Evolutionary conservation across 2,888 invertebrate species (phyloP).

Genomic region (Machimus atricapillus): DNA sequence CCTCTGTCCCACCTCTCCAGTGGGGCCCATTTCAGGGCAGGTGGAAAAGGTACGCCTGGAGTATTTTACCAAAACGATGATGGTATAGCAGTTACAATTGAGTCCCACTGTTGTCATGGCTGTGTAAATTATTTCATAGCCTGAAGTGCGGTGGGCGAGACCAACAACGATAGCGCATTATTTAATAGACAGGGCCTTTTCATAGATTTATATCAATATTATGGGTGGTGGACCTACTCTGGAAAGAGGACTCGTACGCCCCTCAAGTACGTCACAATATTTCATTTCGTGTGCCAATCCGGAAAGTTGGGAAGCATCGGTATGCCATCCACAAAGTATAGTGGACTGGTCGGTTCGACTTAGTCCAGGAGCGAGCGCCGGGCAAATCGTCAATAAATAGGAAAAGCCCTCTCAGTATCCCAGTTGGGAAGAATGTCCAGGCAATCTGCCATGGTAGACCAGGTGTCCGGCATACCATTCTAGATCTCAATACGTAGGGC

Average conservation of each 20-base stretch:
- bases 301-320: neutral
- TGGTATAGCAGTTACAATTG: constrained; percentile 26
- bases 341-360: neutral
- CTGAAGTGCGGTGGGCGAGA: neutral
- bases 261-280: neutral
- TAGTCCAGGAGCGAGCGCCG: neutral
- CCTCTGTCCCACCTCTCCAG: neutral
- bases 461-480: constrained; percentile 3
- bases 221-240: neutral
- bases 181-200: constrained; percentile 5
- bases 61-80: constrained; percentile 1
- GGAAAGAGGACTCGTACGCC: neutral
- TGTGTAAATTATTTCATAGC: neutral
- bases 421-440: constrained; percentile 7
- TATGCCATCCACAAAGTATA: neutral
- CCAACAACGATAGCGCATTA: neutral
- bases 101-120: constrained; percentile 2
- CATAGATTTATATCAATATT: neutral
- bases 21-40: neutral
- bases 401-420: neutral
- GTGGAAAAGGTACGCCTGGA: neutral
- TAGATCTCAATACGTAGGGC: neutral
- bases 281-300: constrained; percentile 1
- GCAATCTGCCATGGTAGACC: neutral
- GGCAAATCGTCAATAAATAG: constrained; percentile 12